phyloP scores from a whole-genome alignment of 2,888 invertebrate genomes.

The Noctua pronuba region DNA sequence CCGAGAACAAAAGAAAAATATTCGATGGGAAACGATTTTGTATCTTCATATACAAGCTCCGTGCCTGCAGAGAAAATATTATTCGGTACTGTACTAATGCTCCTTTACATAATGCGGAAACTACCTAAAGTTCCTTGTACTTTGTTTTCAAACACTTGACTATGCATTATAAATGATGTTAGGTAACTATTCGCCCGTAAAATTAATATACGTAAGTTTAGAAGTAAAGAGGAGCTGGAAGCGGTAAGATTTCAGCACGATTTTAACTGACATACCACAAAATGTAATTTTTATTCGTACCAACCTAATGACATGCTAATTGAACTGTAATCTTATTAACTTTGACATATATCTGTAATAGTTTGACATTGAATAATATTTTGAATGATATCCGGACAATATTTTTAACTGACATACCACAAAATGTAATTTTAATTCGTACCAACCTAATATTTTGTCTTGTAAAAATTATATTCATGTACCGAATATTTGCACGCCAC shows the following conservation, averaged over 20 bases:
- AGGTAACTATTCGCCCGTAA: constrained; percentile 22
- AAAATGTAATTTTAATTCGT: too few relatives aligned
- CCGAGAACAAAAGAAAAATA: constrained; percentile 39
- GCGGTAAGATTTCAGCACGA: constrained; percentile 28
- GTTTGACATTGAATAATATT: too few relatives aligned
- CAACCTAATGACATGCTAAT: too few relatives aligned
- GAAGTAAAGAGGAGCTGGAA: constrained; percentile 16
- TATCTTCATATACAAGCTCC: constrained; percentile 10
- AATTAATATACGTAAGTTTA: constrained; percentile 30
- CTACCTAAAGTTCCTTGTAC: constrained; percentile 36
- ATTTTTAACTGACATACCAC: too few relatives aligned
- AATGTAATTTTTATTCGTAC: too few relatives aligned
- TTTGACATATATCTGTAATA: too few relatives aligned
- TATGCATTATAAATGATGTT: constrained; percentile 36
- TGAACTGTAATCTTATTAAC: too few relatives aligned
- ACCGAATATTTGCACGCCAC: too few relatives aligned
- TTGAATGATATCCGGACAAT: too few relatives aligned
- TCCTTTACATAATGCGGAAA: constrained; percentile 27
- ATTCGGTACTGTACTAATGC: constrained; percentile 34
- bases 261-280: too few relatives aligned
- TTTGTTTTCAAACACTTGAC: constrained; percentile 47
- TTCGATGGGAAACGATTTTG: constrained; percentile 9
- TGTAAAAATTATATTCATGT: too few relatives aligned
- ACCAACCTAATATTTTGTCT: too few relatives aligned
- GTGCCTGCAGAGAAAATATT: constrained; percentile 15